Percentiles rank a stretch among this genome's conserved stretches.
phyloP scores from a whole-genome alignment of 2,888 invertebrate species.

The Philaethria dido region DNA sequence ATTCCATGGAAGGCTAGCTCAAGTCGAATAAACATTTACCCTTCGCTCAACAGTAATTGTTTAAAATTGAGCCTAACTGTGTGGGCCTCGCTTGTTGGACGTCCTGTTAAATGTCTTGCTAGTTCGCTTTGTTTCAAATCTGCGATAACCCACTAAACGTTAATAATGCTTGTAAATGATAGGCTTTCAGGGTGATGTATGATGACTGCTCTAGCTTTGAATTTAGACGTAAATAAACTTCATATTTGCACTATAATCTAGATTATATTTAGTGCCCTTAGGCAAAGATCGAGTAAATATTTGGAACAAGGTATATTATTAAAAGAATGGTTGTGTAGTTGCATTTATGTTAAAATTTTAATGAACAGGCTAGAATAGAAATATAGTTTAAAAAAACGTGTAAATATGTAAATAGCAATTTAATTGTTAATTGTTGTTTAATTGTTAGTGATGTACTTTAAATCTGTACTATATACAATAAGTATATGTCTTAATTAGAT shows the following conservation, averaged over 20 bases:
- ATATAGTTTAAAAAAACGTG: neutral
- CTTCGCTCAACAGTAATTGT: slow-evolving; percentile 82
- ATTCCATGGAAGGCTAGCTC: slow-evolving; percentile 54
- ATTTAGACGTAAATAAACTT: slow-evolving; percentile 24
- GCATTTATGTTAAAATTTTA: neutral
- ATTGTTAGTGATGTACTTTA: too few relatives aligned
- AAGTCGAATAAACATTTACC: slow-evolving; percentile 84
- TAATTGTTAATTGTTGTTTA: too few relatives aligned
- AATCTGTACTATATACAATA: too few relatives aligned
- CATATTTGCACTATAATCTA: slow-evolving; percentile 17
- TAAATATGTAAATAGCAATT: too few relatives aligned
- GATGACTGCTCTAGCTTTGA: slow-evolving; percentile 22
- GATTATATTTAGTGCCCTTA: slow-evolving; percentile 18
- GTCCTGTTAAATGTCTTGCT: slow-evolving; percentile 57
- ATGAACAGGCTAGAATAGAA: neutral
- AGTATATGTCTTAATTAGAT: too few relatives aligned
- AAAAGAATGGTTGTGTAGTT: neutral
- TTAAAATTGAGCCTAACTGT: slow-evolving; percentile 84
- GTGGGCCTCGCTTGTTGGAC: slow-evolving; percentile 75
- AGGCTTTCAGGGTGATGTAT: slow-evolving; percentile 37
- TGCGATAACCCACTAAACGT: slow-evolving; percentile 63
- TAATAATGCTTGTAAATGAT: slow-evolving; percentile 41
- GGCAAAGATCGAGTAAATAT: slow-evolving; percentile 1
- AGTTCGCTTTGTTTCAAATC: slow-evolving; percentile 64
- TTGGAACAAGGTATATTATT: slow-evolving; percentile 2